Conservation (phyloP, 1,140 invertebrate genomes). For the Lordiphosa stackelbergi region DNA sequence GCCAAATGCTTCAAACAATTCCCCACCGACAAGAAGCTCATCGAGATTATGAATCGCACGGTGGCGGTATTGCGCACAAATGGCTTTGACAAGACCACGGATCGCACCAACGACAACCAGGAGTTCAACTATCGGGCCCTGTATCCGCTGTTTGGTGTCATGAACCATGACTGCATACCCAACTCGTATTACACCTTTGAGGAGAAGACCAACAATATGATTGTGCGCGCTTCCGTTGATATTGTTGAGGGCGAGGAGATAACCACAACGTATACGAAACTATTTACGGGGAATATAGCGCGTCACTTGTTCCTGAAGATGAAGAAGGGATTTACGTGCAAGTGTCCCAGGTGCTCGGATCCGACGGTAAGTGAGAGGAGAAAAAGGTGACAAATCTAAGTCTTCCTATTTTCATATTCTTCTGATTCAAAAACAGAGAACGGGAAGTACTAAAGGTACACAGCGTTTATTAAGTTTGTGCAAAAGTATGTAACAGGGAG, state of each 20-base stretch:
- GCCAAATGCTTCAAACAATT: constrained; percentile 80
- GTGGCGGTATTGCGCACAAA: constrained; percentile 85
- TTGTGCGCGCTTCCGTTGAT: constrained; percentile 81
- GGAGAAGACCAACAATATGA: constrained; percentile 79
- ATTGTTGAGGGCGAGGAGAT: constrained; percentile 84
- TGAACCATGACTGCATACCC: constrained; percentile 87
- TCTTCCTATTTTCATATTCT: too few species aligned
- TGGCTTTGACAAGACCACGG: constrained; percentile 82
- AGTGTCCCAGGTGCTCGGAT: constrained; percentile 84
- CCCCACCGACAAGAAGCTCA: constrained; percentile 77
- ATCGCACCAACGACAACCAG: constrained; percentile 78
- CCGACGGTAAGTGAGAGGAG: constrained; percentile 78
- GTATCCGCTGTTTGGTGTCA: constrained; percentile 84
- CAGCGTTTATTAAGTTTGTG: too few species aligned
- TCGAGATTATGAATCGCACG: constrained; percentile 75
- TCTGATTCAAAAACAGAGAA: too few species aligned
- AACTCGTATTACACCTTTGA: constrained; percentile 86
- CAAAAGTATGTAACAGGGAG: too few species aligned
- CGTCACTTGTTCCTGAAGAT: constrained; percentile 82
- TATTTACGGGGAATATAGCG: constrained; percentile 84
- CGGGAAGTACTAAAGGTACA: too few species aligned
- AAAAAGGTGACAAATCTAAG: too few species aligned
- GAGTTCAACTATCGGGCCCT: constrained; percentile 82
- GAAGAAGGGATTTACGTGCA: constrained; percentile 87
- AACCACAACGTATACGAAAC: constrained; percentile 84